Evolutionary conservation across 2,113 vertebrate genomes (phyloP).

Genomic region (Xenotilapia leptura): DNA sequence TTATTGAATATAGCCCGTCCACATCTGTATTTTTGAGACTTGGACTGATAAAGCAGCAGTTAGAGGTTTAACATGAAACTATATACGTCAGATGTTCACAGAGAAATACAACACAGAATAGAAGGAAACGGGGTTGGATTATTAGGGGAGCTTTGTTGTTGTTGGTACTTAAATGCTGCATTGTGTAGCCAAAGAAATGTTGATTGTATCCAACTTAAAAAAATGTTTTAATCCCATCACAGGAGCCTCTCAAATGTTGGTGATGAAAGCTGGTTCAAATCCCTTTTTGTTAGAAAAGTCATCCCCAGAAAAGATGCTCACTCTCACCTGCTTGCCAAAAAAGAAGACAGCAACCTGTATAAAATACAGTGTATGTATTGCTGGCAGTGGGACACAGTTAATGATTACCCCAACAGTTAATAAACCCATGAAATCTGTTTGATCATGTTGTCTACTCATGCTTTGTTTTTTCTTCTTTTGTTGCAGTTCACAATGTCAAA

Average conservation of each 20-base stretch:
- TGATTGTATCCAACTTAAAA: neutral
- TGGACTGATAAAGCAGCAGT: neutral
- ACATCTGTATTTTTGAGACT: neutral
- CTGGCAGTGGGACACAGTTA: neutral
- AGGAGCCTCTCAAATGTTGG: slow-evolving; percentile 75
- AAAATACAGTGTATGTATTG: slow-evolving; percentile 90
- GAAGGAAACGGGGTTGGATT: neutral
- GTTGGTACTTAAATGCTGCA: neutral
- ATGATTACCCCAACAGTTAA: neutral
- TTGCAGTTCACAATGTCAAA: slow-evolving; percentile 98
- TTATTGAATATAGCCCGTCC: fast-evolving
- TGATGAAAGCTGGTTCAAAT: slow-evolving; percentile 95
- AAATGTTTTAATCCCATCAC: neutral
- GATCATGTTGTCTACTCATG: neutral
- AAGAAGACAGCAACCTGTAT: slow-evolving; percentile 93
- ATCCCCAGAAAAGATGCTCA: slow-evolving; percentile 96
- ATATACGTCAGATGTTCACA: neutral
- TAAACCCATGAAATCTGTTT: neutral
- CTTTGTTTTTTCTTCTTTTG: slow-evolving; percentile 16
- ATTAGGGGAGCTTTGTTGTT: neutral
- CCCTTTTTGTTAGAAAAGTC: slow-evolving; percentile 94
- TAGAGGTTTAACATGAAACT: neutral
- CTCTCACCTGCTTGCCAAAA: slow-evolving; percentile 93
- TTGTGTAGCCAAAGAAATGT: neutral
- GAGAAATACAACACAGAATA: neutral